Percentiles rank a stretch among this genome's conserved stretches.
phyloP scores from a whole-genome alignment of 2,888 invertebrate genomes.

The Leptinotarsa tumamoca region DNA sequence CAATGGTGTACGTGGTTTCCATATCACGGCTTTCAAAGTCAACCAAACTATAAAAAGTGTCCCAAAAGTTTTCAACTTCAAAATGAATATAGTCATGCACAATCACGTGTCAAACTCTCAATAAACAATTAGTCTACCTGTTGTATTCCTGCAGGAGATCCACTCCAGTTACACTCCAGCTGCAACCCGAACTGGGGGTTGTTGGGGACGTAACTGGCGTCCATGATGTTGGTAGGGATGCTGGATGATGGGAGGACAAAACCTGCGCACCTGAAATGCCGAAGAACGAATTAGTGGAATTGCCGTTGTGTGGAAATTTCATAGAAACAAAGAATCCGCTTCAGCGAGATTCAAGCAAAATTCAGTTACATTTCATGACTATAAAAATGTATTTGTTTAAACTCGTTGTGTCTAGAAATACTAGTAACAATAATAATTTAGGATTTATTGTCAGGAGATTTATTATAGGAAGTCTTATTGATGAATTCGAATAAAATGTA shows the following conservation, averaged over 20 bases:
- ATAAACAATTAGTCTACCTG: conserved; percentile 53
- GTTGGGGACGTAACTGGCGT: conserved; percentile 73
- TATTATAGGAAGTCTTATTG: too few relatives aligned
- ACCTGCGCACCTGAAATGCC: conserved; percentile 54
- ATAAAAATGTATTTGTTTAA: not conserved
- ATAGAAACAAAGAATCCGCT: not conserved
- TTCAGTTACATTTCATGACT: too few relatives aligned
- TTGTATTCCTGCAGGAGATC: conserved; percentile 54
- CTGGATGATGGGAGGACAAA: conserved; percentile 46
- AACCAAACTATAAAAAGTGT: too few relatives aligned
- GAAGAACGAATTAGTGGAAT: conserved; percentile 8
- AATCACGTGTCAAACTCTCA: not conserved
- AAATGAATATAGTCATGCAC: not conserved
- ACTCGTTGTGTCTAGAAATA: too few relatives aligned
- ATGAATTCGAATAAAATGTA: too few relatives aligned
- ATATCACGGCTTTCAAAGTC: too few relatives aligned
- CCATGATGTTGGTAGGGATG: conserved; percentile 51
- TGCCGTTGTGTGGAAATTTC: not conserved
- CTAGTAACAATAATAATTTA: too few relatives aligned
- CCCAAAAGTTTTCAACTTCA: too few relatives aligned
- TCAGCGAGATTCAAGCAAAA: too few relatives aligned
- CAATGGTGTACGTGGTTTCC: too few relatives aligned
- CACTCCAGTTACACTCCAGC: conserved; percentile 66
- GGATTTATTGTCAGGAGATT: too few relatives aligned
- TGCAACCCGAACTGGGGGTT: conserved; percentile 76